Evolutionary conservation across 2,888 invertebrate genomes (phyloP).

Genomic region (Psococerastis gibbosa): DNA sequence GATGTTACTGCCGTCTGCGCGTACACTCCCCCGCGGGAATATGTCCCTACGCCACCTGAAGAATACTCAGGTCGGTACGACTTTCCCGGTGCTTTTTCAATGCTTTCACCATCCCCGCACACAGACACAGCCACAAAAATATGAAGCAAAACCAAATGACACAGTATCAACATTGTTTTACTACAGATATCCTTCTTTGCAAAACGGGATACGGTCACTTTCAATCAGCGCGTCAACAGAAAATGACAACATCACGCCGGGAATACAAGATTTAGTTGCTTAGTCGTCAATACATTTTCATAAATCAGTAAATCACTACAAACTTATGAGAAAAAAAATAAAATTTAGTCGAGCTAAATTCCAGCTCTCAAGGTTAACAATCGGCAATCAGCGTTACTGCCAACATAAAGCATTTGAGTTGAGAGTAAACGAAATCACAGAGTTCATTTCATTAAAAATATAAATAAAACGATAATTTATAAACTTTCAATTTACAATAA

Average conservation of each 20-base stretch:
- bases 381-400: neutral
- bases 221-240: too few relatives aligned
- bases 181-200: too few relatives aligned
- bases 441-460: too few relatives aligned
- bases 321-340: neutral
- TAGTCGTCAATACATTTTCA: too few relatives aligned
- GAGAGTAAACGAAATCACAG: too few relatives aligned
- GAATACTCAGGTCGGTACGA: constrained; percentile 7
- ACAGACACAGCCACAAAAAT: neutral
- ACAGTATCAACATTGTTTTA: constrained; percentile 6
- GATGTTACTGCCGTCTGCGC: constrained; percentile 8
- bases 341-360: neutral
- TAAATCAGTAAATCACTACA: too few relatives aligned
- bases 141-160: neutral
- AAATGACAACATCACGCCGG: too few relatives aligned
- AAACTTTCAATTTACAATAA: too few relatives aligned
- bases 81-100: neutral
- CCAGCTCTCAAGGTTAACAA: neutral
- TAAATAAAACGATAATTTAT: too few relatives aligned
- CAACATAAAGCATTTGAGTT: too few relatives aligned
- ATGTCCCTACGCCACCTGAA: constrained; percentile 2
- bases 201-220: too few relatives aligned
- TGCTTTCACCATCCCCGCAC: neutral
- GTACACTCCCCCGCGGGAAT: constrained; percentile 6
- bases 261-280: too few relatives aligned